These are phyloP conservation scores for Caenorhabditis sinica DNA, from an alignment of 2,888 invertebrate genomes.

Conservation along the genomic window DNA sequence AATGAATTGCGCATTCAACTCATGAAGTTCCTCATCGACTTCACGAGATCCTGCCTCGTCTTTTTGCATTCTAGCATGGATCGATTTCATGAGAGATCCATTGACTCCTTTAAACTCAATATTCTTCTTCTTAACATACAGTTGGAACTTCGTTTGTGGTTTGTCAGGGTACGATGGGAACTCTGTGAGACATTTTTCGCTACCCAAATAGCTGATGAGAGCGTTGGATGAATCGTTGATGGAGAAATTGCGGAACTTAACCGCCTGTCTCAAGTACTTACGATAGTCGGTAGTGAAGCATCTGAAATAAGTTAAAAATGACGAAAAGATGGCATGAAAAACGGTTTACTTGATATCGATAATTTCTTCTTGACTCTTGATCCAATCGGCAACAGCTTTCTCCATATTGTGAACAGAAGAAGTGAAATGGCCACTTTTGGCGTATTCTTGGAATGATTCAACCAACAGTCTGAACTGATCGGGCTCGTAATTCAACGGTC, in stretches of 20 bases:
- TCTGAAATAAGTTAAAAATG: constrained; percentile 23
- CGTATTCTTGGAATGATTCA: constrained; percentile 23
- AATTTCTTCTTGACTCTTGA: neutral
- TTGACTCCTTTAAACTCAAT: neutral
- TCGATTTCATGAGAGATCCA: neutral
- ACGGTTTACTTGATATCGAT: constrained; percentile 33
- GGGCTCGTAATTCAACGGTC: constrained; percentile 28
- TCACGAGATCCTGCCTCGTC: constrained; percentile 4
- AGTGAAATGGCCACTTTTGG: neutral
- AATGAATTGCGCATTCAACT: neutral
- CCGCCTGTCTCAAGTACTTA: constrained; percentile 36
- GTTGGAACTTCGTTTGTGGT: constrained; percentile 13
- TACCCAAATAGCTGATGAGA: neutral
- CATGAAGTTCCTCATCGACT: constrained; percentile 10
- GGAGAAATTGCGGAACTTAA: constrained; percentile 3
- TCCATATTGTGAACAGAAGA: constrained; percentile 36
- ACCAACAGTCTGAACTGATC: constrained; percentile 31
- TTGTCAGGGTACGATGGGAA: constrained; percentile 25
- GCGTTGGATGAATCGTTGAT: constrained; percentile 1
- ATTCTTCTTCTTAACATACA: constrained; percentile 41
- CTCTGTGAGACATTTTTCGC: constrained; percentile 27
- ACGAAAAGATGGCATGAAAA: neutral
- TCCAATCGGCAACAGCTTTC: constrained; percentile 37
- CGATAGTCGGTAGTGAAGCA: constrained; percentile 26
- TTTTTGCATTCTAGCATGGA: constrained; percentile 7